Evolutionary conservation across 1,140 invertebrate genomes (phyloP), one percentile per base, ranked within the genome.

Genomic region (Ylistrum balloti): DNA sequence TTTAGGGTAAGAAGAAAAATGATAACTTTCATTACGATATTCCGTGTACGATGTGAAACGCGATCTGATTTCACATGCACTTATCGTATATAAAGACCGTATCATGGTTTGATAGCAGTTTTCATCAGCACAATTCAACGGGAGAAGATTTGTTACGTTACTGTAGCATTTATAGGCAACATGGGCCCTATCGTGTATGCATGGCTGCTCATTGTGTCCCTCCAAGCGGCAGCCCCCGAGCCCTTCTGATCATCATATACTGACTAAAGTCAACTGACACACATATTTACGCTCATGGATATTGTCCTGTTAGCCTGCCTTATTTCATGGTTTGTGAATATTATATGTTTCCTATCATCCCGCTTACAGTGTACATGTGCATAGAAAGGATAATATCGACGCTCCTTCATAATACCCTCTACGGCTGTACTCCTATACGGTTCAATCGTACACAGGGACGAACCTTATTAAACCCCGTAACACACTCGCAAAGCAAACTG

Each of bases 31-130:
- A n/a, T 74, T n/a, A 28, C 22, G 22, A 56, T 74, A 28, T 74
- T 74, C n/a, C 9, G 56, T 74, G n/a, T 74, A 74, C n/a, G 56
- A 74, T 74, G 20, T 28, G 56, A 74, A 74, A 74, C 56, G 56
- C 56, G 56, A 74, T 74, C 56, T n/a, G 28, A 74, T 74, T 74
- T 74, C 56, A 74, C 56, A 74, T 74, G 56, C 56, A n/a, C 56
- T 17, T 74, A 74, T 74, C 41, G n/a, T 74, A 74, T 74, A 28
- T 74, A 74, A 74, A 74, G 28, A 22, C 56, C 35, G 20, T 74
- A 74, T 28, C 56, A n/a, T 17, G 41, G 5, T 74, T 28, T 28
- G 22, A 5, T n/a, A n/a, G 56, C 1, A 74, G 56, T 74, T 5
- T n/a, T n/a, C 56, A 28, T 74, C 56, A 74, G 5, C 56, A 9